Percentiles rank a stretch among this genome's conserved stretches.
Evolutionary conservation across 2,113 vertebrate genomes (phyloP).

Genomic region (Gopherus flavomarginatus): DNA sequence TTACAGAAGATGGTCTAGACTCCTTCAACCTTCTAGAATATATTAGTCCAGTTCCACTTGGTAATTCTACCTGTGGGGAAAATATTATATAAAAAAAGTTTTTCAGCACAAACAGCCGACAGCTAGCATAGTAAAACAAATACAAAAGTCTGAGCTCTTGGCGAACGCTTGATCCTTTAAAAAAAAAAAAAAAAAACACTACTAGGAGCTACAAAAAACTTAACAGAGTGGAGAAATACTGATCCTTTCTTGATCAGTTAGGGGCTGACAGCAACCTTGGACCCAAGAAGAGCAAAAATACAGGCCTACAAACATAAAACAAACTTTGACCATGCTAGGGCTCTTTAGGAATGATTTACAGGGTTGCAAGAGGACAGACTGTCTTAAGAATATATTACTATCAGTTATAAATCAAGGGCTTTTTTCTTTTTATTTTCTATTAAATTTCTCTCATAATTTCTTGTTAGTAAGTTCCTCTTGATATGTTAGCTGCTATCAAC

Average conservation of each 20-base stretch:
- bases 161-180: background rate
- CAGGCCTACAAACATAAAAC: background rate
- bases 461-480: background rate
- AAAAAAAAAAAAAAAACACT: background rate
- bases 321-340: background rate
- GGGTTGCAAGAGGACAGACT: background rate
- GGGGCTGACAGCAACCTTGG: slow-evolving; percentile 51
- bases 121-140: background rate
- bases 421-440: background rate
- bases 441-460: background rate
- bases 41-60: background rate
- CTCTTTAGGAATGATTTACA: slow-evolving; percentile 20
- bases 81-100: slow-evolving; percentile 23
- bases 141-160: background rate
- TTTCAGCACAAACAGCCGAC: background rate
- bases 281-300: slow-evolving; percentile 4
- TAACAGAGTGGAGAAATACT: slow-evolving; percentile 12
- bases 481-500: background rate
- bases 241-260: background rate
- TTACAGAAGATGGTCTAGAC: slow-evolving; percentile 36
- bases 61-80: slow-evolving; percentile 15
- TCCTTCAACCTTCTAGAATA: slow-evolving; percentile 12
- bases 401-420: background rate
- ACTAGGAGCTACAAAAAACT: background rate
- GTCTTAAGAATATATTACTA: background rate